Percentiles rank a stretch among this genome's conserved stretches.
Evolutionary conservation across 2,797 vertebrate genomes (phyloP).

Genomic region (Oophaga sylvatica): DNA sequence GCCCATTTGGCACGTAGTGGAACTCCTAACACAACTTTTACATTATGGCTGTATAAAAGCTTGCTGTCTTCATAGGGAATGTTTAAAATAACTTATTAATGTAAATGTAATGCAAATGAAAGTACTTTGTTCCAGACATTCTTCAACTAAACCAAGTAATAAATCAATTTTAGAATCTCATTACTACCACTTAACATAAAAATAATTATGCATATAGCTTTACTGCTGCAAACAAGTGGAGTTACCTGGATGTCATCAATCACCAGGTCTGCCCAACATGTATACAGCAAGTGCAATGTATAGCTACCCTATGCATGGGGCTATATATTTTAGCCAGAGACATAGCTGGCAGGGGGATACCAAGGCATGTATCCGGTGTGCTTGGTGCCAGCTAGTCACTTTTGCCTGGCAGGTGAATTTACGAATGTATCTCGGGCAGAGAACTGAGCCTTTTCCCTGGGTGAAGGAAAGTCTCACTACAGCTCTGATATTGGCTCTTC

Average conservation of each 20-base stretch:
- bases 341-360: background rate
- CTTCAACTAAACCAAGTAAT: slow-evolving; percentile 7
- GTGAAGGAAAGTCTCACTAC: no score
- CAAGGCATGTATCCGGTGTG: no score
- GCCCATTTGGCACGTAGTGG: background rate
- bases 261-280: background rate
- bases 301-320: background rate
- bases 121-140: slow-evolving; percentile 27
- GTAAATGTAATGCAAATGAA: slow-evolving; percentile 22
- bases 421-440: no score
- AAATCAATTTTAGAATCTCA: slow-evolving; percentile 19
- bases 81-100: slow-evolving; percentile 28
- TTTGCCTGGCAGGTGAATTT: no score
- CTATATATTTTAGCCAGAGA: background rate
- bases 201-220: slow-evolving; percentile 17
- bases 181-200: slow-evolving; percentile 29
- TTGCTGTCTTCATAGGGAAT: background rate
- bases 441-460: no score
- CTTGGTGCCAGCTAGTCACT: no score
- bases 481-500: no score
- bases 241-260: background rate
- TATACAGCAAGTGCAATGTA: background rate
- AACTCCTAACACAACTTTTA: background rate
- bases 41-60: background rate
- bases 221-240: background rate